A percentile compares a stretch with the other conserved stretches of the same genome.
Conservation (phyloP, 2,113 vertebrate species). For the Phocoena sinus region DNA sequence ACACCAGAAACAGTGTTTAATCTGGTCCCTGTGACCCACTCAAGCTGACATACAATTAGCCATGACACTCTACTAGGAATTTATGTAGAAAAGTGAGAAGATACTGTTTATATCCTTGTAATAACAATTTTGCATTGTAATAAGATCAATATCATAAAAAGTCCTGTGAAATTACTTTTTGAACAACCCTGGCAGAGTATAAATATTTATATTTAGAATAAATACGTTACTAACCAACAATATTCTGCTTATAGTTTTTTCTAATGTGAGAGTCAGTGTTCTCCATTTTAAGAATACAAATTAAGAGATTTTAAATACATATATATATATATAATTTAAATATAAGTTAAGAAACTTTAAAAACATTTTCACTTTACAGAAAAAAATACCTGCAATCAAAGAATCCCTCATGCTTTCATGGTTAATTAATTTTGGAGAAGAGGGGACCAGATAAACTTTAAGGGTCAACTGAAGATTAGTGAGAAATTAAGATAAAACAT, state of each 20-base stretch:
- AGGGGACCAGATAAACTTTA: not conserved
- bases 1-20: not conserved
- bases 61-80: not conserved
- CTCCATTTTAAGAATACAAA: slow-evolving; percentile 1
- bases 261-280: not conserved
- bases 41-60: not conserved
- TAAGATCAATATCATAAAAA: slow-evolving; percentile 1
- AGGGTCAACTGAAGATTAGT: not conserved
- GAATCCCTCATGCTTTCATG: not conserved
- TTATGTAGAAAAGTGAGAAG: not conserved
- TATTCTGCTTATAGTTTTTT: not conserved
- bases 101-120: not conserved
- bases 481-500: not conserved
- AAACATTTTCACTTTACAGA: not conserved
- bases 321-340: not conserved
- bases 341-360: slow-evolving; percentile 31
- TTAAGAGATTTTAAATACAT: not conserved
- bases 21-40: not conserved
- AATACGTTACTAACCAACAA: not conserved
- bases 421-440: not conserved
- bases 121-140: not conserved
- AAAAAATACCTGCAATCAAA: not conserved
- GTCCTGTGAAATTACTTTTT: not conserved
- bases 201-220: slow-evolving; percentile 21
- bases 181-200: not conserved